A percentile compares a stretch with the other conserved stretches of the same genome.
phyloP scores from a whole-genome alignment of 2,888 invertebrate species.

The Rhopalosiphum nymphaeae region DNA sequence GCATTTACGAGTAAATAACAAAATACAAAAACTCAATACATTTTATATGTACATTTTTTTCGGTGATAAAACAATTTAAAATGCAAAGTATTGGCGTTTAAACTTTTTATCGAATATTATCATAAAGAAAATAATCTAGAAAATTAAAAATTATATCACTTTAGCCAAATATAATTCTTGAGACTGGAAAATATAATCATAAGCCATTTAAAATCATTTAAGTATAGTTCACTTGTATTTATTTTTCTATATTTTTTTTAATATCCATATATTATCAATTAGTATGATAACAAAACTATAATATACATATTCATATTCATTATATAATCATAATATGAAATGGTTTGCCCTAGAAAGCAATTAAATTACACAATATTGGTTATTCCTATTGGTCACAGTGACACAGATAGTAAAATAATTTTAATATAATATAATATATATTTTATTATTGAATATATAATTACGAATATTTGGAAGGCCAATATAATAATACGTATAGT shows the following conservation, averaged over 20 bases:
- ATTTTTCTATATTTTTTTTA: neutral
- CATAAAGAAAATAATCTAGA: neutral
- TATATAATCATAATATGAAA: neutral
- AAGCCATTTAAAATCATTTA: neutral
- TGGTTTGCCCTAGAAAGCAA: conserved; percentile 14
- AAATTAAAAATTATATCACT: neutral
- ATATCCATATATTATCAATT: neutral
- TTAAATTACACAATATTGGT: conserved; percentile 15
- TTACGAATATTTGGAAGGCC: neutral
- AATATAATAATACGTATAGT: neutral
- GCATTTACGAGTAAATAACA: neutral
- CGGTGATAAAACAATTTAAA: neutral
- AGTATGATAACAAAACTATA: too few relatives aligned
- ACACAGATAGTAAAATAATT: conserved; percentile 37
- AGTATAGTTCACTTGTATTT: neutral
- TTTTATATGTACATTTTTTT: too few relatives aligned
- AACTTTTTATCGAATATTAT: neutral
- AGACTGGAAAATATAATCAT: neutral
- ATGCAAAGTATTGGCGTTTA: neutral
- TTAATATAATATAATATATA: neutral
- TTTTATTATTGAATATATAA: conserved; percentile 43
- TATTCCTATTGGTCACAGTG: conserved; percentile 8
- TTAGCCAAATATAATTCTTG: neutral
- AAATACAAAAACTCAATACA: too few relatives aligned
- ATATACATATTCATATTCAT: neutral